These are phyloP conservation scores for Crossocerus cetratus DNA, from an alignment of 2,888 invertebrate species.

Conservation along the genomic window DNA sequence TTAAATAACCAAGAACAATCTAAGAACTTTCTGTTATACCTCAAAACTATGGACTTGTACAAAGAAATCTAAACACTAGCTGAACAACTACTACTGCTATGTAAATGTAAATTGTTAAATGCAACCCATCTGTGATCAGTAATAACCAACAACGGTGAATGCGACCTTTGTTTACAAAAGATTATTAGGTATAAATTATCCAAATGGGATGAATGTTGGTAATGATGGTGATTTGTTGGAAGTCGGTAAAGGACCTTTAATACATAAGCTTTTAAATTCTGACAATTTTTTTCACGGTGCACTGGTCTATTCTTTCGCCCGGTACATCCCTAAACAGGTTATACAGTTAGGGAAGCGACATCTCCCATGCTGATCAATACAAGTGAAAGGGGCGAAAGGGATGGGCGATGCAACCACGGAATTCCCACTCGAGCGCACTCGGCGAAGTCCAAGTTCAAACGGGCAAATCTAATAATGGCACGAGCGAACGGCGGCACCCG, in stretches of 20 bases:
- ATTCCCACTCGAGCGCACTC: conserved; percentile 39
- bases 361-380: conserved; percentile 31
- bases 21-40: too few relatives aligned
- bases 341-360: conserved; percentile 38
- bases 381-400: conserved; percentile 27
- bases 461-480: conserved; percentile 61
- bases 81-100: too few relatives aligned
- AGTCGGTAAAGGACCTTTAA: background rate
- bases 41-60: too few relatives aligned
- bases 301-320: conserved; percentile 11
- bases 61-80: too few relatives aligned
- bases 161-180: background rate
- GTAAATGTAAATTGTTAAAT: too few relatives aligned
- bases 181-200: too few relatives aligned
- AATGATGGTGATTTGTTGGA: background rate
- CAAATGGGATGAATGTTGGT: too few relatives aligned
- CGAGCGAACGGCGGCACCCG: conserved; percentile 28
- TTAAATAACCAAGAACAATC: too few relatives aligned
- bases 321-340: conserved; percentile 51
- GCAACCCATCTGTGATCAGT: too few relatives aligned
- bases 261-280: conserved; percentile 26
- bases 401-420: conserved; percentile 1
- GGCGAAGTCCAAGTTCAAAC: conserved; percentile 42
- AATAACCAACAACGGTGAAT: too few relatives aligned
- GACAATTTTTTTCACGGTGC: conserved; percentile 16